Conservation (phyloP, 2,888 invertebrate species). For the Hirtodrosophila cameraria region DNA sequence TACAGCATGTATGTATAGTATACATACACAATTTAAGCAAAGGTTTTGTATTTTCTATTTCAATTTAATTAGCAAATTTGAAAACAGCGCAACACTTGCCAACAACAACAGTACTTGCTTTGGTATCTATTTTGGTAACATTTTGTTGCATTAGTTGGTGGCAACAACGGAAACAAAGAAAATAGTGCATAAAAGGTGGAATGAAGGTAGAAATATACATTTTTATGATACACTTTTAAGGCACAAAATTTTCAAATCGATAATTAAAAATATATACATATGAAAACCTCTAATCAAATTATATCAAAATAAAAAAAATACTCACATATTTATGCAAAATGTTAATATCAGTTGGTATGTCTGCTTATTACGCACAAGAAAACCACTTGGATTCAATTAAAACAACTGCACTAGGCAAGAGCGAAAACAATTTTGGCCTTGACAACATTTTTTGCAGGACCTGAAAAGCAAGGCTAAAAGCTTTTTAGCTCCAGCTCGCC, state of each 20-base stretch:
- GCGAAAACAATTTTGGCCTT: slow-evolving; percentile 36
- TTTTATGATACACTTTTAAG: too few relatives aligned
- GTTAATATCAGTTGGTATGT: too few relatives aligned
- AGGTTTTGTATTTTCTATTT: slow-evolving; percentile 31
- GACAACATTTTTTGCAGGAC: slow-evolving; percentile 26
- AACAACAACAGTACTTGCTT: slow-evolving; percentile 1
- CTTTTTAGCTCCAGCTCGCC: not conserved
- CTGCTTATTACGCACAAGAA: too few relatives aligned
- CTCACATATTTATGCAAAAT: too few relatives aligned
- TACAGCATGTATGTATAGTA: not conserved
- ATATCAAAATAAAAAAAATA: too few relatives aligned
- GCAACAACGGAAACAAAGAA: not conserved
- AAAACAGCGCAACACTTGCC: slow-evolving; percentile 9
- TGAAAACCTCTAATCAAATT: too few relatives aligned
- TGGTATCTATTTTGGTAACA: not conserved
- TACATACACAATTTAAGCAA: slow-evolving; percentile 5
- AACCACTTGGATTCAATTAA: too few relatives aligned
- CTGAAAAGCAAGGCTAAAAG: not conserved
- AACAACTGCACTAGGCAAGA: slow-evolving; percentile 11
- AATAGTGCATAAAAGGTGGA: not conserved
- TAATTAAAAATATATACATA: too few relatives aligned
- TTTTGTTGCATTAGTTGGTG: not conserved
- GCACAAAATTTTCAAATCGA: too few relatives aligned
- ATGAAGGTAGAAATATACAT: too few relatives aligned
- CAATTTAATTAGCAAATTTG: slow-evolving; percentile 46